These are phyloP conservation scores for Macaria notata DNA, from an alignment of 2,888 invertebrate genomes.

Conservation along the genomic window DNA sequence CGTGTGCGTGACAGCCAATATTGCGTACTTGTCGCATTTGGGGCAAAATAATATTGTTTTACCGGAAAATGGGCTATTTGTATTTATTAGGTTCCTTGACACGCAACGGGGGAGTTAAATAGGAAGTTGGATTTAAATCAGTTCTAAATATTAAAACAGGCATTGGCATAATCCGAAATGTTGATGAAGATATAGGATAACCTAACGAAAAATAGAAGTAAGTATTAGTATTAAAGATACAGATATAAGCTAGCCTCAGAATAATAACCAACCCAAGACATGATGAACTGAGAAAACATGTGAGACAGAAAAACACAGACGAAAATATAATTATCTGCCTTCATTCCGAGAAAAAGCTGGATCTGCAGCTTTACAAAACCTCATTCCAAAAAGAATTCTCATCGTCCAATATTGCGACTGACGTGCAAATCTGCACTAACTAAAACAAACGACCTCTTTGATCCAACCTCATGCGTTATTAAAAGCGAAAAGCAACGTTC, in stretches of 20 bases:
- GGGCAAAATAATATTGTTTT: slow-evolving; percentile 34
- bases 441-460: slow-evolving; percentile 73
- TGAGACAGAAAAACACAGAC: no score
- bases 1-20: slow-evolving; percentile 43
- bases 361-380: not conserved
- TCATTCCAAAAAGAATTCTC: not conserved
- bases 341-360: no score
- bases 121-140: no score
- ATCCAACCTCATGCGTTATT: slow-evolving; percentile 73
- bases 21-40: slow-evolving; percentile 37
- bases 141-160: no score
- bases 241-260: no score
- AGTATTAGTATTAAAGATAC: no score
- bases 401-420: slow-evolving; percentile 36
- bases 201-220: no score
- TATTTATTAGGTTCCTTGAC: slow-evolving; percentile 46
- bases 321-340: no score
- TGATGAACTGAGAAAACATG: no score
- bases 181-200: no score
- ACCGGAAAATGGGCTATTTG: slow-evolving; percentile 47
- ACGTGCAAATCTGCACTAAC: slow-evolving; percentile 64
- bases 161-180: no score
- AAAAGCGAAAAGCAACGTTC: slow-evolving; percentile 66
- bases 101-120: slow-evolving; percentile 44
- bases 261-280: no score